Percentiles rank a stretch among this genome's conserved stretches.
phyloP scores from a whole-genome alignment of 1,140 invertebrate species.

The Spodoptera litura region DNA sequence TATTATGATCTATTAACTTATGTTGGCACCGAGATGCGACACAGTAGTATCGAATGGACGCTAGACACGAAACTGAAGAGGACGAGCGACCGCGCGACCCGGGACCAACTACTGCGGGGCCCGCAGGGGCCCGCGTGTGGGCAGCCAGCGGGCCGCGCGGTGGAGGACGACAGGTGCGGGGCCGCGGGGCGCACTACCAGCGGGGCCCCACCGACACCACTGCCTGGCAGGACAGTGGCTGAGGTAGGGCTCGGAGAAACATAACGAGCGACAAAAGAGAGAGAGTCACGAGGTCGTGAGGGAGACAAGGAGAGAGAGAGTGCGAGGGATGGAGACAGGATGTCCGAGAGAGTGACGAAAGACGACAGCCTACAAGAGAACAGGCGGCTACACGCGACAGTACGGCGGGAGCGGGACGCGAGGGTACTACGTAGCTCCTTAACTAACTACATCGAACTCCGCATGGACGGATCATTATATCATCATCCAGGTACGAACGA shows the following conservation, averaged over 20 bases:
- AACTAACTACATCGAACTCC: conserved; percentile 76
- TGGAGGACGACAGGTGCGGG: conserved; percentile 54
- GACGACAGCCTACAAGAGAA: conserved; percentile 33
- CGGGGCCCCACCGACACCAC: neutral
- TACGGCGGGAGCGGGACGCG: conserved; percentile 26
- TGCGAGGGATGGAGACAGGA: conserved; percentile 3
- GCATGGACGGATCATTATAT: conserved; percentile 78
- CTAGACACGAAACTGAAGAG: conserved; percentile 50
- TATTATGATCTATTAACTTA: conserved; percentile 67
- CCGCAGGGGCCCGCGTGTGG: neutral
- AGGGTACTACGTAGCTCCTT: conserved; percentile 70
- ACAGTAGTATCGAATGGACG: conserved; percentile 65
- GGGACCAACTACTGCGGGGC: neutral
- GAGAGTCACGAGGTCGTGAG: neutral
- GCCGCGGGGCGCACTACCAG: conserved; percentile 52
- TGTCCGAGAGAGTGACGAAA: conserved; percentile 18
- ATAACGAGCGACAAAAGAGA: neutral
- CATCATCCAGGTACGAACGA: conserved; percentile 71
- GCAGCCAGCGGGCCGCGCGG: neutral
- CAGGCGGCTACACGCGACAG: conserved; percentile 25
- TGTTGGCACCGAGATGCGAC: conserved; percentile 75
- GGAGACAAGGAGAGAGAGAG: neutral
- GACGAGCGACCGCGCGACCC: conserved; percentile 6
- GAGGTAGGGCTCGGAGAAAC: neutral
- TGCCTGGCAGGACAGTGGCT: neutral